These are phyloP conservation scores for Caenorhabditis japonica DNA, from an alignment of 2,888 invertebrate species.

Conservation along the genomic window DNA sequence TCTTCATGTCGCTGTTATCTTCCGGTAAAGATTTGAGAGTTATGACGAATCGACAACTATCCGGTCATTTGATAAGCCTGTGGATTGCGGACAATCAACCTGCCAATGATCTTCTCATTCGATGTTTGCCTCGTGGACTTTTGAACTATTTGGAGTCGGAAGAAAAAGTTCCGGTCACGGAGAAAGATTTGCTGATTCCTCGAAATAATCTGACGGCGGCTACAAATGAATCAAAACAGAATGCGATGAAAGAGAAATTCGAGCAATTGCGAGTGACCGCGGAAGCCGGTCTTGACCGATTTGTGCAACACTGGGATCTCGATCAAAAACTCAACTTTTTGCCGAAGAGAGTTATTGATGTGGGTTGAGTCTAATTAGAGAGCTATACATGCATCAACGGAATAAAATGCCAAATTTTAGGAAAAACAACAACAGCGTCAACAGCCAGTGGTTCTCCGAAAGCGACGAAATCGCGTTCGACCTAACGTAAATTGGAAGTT, in stretches of 20 bases:
- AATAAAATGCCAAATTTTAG: conserved; percentile 43
- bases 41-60: conserved; percentile 84
- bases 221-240: conserved; percentile 63
- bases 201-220: conserved; percentile 96
- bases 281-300: conserved; percentile 79
- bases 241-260: conserved; percentile 56
- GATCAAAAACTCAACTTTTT: conserved; percentile 78
- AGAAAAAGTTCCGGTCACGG: conserved; percentile 85
- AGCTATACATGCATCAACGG: too few species aligned
- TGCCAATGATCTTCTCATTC: conserved; percentile 70
- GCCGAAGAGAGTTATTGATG: conserved; percentile 66
- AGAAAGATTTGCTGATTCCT: conserved; percentile 80
- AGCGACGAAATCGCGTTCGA: conserved; percentile 86
- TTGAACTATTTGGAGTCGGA: conserved; percentile 89
- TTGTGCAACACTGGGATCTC: conserved; percentile 80
- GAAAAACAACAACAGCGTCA: conserved; percentile 71
- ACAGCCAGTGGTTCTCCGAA: conserved; percentile 88
- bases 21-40: conserved; percentile 84
- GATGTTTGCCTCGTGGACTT: conserved; percentile 85
- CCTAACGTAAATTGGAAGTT: conserved; percentile 87
- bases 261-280: conserved; percentile 66
- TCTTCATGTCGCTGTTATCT: conserved; percentile 90
- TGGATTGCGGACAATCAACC: conserved; percentile 91
- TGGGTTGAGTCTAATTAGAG: too few species aligned
- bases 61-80: conserved; percentile 91